phyloP scores from a whole-genome alignment of 2,888 invertebrate species.

The Drosophila prolongata region DNA sequence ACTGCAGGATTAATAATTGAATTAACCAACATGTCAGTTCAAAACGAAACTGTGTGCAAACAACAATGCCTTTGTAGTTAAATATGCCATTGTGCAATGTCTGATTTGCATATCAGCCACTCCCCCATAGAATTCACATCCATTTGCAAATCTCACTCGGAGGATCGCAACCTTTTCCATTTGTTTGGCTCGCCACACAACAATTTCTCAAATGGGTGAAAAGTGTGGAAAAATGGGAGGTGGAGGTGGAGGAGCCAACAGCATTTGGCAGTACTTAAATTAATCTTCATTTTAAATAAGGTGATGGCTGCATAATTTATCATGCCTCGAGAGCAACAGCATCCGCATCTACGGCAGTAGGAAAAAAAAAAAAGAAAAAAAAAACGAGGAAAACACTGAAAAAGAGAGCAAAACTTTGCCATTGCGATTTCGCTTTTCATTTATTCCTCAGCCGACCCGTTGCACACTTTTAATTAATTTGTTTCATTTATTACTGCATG shows the following conservation, averaged over 20 bases:
- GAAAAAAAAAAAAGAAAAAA: slow-evolving; percentile 15
- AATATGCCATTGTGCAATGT: slow-evolving; percentile 13
- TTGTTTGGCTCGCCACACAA: slow-evolving; percentile 29
- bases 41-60: slow-evolving; percentile 8
- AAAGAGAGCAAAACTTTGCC: slow-evolving; percentile 33
- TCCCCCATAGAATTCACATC: background rate
- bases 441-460: slow-evolving; percentile 54
- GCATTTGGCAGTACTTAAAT: slow-evolving; percentile 47
- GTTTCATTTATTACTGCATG: slow-evolving; percentile 56
- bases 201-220: slow-evolving; percentile 21
- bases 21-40: background rate
- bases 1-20: background rate
- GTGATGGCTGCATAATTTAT: slow-evolving; percentile 50
- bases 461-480: slow-evolving; percentile 70
- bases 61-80: slow-evolving; percentile 18
- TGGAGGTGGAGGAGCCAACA: slow-evolving; percentile 5
- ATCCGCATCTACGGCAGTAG: slow-evolving; percentile 5
- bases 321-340: slow-evolving; percentile 21
- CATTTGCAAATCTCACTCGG: slow-evolving; percentile 18
- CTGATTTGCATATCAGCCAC: slow-evolving; percentile 26
- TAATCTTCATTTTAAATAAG: slow-evolving; percentile 63
- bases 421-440: slow-evolving; percentile 49
- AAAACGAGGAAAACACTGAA: slow-evolving; percentile 7
- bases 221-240: slow-evolving; percentile 2
- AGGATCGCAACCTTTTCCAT: slow-evolving; percentile 26